These are phyloP conservation scores for Wasmannia auropunctata DNA, from an alignment of 1,140 invertebrate genomes.

Conservation along the genomic window DNA sequence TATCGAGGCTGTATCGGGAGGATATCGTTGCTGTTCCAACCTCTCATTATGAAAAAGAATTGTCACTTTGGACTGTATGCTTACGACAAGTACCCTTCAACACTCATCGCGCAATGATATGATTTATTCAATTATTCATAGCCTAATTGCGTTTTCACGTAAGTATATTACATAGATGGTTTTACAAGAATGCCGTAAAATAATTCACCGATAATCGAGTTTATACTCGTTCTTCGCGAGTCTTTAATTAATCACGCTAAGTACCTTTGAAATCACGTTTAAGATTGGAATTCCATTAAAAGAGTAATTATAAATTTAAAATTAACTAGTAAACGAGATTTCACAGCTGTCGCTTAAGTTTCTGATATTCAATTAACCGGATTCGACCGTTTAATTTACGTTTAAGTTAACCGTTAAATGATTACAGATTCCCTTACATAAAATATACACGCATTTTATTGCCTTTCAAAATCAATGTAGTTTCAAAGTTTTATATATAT, in stretches of 20 bases:
- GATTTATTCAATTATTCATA: background rate
- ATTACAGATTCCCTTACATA: background rate
- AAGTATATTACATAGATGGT: background rate
- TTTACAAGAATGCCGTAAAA: background rate
- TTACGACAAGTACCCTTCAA: background rate
- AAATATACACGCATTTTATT: background rate
- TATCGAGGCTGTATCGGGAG: background rate
- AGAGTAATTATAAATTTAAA: background rate
- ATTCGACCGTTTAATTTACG: background rate
- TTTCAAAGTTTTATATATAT: too few relatives aligned
- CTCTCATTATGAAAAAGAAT: background rate
- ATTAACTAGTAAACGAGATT: background rate
- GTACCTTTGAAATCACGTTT: slow-evolving; percentile 14
- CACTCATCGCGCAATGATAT: background rate
- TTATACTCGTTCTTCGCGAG: background rate
- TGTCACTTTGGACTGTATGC: background rate
- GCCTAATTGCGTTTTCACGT: background rate
- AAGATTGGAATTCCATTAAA: slow-evolving; percentile 18
- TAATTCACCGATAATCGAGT: background rate
- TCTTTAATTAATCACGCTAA: slow-evolving; percentile 18
- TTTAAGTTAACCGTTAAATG: too few relatives aligned
- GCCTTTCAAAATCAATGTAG: background rate
- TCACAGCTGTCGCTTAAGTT: background rate
- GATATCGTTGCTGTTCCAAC: background rate
- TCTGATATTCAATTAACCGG: background rate